Conservation (phyloP, 2,888 invertebrate species). For the Drosophila siamana region DNA sequence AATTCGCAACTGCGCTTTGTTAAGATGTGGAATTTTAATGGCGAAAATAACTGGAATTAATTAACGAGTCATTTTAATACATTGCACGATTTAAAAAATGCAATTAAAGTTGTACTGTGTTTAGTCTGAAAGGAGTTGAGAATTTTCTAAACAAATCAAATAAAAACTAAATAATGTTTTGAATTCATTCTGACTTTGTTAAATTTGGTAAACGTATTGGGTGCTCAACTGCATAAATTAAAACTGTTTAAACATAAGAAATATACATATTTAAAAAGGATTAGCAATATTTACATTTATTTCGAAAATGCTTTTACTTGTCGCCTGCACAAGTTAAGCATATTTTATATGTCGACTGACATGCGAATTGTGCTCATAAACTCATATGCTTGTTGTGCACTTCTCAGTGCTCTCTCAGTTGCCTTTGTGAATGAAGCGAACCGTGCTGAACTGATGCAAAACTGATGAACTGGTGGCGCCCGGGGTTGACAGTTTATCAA, state of each 20-base stretch:
- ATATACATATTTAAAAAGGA: too few species aligned
- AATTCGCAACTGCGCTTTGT: background rate
- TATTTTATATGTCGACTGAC: conserved; percentile 10
- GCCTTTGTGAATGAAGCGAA: conserved; percentile 27
- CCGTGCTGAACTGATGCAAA: conserved; percentile 3
- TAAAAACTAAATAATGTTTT: background rate
- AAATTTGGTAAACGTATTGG: too few species aligned
- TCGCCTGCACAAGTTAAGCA: conserved; percentile 20
- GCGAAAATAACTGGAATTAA: background rate
- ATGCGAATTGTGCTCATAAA: conserved; percentile 1
- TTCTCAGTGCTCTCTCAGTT: conserved; percentile 4
- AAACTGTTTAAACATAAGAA: too few species aligned
- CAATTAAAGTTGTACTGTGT: too few species aligned
- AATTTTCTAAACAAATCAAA: too few species aligned
- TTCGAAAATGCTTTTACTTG: conserved; percentile 4
- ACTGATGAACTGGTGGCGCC: conserved; percentile 37
- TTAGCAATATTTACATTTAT: background rate
- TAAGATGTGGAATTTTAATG: background rate
- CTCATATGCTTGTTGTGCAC: conserved; percentile 24
- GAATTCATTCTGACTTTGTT: too few species aligned
- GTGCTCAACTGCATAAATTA: too few species aligned
- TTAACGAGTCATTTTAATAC: background rate
- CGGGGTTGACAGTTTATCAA: conserved; percentile 70
- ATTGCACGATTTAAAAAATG: background rate
- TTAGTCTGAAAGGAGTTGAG: too few species aligned